Base-by-base conservation (phyloP, 2,888 invertebrate genomes). In the Candidula unifasciata region DNA sequence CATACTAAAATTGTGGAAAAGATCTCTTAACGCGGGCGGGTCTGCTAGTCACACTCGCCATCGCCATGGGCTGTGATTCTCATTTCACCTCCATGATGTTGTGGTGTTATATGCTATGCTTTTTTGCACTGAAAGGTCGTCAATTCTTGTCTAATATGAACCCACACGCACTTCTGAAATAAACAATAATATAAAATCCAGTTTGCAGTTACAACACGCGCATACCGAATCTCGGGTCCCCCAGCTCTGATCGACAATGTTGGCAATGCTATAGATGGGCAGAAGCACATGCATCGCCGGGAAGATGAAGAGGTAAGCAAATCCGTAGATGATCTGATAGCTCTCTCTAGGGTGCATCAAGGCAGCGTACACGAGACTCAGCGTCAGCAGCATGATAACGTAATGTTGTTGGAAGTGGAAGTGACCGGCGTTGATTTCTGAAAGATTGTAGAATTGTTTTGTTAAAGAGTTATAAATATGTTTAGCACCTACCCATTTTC, bases 231-330 rank as follows among this genome's bases (percentile, higher is more conserved):
- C 90, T 64, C 90, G 82, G 16, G 90, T 90, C 33, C 90, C 90
- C 90, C 90, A 90, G 84, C 90, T 90, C 85, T 90, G 90, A 76
- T 90, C 90, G 0, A 90, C 88, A 54, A 90, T 90, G 84, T 90
- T 90, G 80, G 89, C 89, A 69, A 89, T 87, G 86, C 90, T 88
- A 87, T 90, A 90, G 80, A 90, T 87, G 33, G 90, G 90, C 54
- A 90, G 88, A 24, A 90, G 85, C 24, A 90, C 88, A 76, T 90
- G 90, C 90, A 90, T 90, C 84, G 90, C 90, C 3, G 90, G 90
- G 85, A 90, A 90, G 77, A 90, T 90, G 84, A 90, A 88, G 78
- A 90, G 86, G 82, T 90, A 90, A 60, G 89, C 89, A 35, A 89
- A 66, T 13, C 90, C 90, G 83, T 89, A 89, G 54, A 84, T 87